Conservation (phyloP, 2,888 invertebrate species). For the Caenorhabditis sp. region DNA sequence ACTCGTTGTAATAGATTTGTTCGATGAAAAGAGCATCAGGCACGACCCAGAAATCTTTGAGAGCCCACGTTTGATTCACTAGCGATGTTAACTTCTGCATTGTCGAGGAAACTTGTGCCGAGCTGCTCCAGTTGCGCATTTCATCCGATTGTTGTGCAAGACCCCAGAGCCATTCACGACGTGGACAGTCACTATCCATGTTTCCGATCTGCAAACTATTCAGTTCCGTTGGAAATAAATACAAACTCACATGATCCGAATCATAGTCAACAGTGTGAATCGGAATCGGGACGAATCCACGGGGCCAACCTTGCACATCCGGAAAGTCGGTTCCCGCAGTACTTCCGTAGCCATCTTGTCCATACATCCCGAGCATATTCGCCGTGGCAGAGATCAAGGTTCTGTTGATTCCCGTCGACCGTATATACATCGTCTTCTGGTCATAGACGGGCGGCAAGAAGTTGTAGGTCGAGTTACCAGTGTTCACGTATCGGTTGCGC, state of each 20-base stretch:
- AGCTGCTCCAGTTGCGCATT: constrained; percentile 42
- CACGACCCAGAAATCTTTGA: constrained; percentile 67
- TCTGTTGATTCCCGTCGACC: constrained; percentile 92
- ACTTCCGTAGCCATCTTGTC: constrained; percentile 48
- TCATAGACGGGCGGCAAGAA: constrained; percentile 86
- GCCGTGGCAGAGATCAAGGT: constrained; percentile 86
- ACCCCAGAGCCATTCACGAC: constrained; percentile 68
- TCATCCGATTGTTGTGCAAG: constrained; percentile 58
- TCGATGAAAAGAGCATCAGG: constrained; percentile 66
- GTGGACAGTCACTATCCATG: constrained; percentile 62
- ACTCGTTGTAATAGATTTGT: constrained; percentile 55
- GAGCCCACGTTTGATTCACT: constrained; percentile 45
- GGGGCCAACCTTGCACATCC: constrained; percentile 70
- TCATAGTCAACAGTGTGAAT: constrained; percentile 89
- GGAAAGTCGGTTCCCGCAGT: constrained; percentile 43
- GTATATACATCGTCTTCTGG: constrained; percentile 86
- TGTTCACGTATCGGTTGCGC: constrained; percentile 87
- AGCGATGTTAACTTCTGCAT: constrained; percentile 36
- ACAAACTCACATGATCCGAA: constrained; percentile 85
- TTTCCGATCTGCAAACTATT: constrained; percentile 62
- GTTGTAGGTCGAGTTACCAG: constrained; percentile 75
- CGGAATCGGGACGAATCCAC: constrained; percentile 87
- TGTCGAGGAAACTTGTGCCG: constrained; percentile 32
- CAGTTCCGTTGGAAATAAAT: too few relatives aligned
- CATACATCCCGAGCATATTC: constrained; percentile 73